Conservation (phyloP, 2,888 invertebrate species). For the Candidula unifasciata region DNA sequence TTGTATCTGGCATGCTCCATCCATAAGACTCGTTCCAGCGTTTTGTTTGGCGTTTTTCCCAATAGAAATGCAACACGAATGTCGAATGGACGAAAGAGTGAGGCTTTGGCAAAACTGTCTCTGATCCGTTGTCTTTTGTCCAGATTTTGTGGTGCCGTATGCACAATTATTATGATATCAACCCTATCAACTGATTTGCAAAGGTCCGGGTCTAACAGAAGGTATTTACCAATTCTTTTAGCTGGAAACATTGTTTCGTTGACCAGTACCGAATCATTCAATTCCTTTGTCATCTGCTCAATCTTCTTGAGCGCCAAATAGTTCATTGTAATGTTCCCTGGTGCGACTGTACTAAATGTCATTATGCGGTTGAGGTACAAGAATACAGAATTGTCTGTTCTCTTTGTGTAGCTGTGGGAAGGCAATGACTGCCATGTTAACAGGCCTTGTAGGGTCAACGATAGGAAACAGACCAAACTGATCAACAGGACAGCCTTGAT, state of each 20-base stretch:
- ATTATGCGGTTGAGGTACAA: not conserved
- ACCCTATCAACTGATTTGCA: not conserved
- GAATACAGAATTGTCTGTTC: not conserved
- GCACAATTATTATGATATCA: constrained; percentile 51
- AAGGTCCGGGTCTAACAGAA: constrained; percentile 26
- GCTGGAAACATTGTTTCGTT: constrained; percentile 28
- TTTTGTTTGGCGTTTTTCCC: constrained; percentile 32
- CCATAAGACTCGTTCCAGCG: constrained; percentile 61
- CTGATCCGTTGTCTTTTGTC: constrained; percentile 35
- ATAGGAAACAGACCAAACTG: constrained; percentile 2
- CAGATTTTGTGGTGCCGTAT: constrained; percentile 44
- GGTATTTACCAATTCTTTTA: constrained; percentile 28
- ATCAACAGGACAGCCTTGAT: constrained; percentile 1
- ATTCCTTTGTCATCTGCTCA: constrained; percentile 6
- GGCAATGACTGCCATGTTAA: not conserved
- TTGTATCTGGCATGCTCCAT: constrained; percentile 63
- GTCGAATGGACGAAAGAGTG: constrained; percentile 46
- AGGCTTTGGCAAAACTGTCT: constrained; percentile 9
- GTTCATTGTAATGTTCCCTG: constrained; percentile 19
- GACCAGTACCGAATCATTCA: constrained; percentile 19
- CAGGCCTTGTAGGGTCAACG: not conserved
- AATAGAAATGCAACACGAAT: constrained; percentile 51
- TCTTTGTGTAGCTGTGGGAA: not conserved
- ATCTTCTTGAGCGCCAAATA: not conserved
- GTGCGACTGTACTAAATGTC: not conserved